Base-by-base conservation (phyloP, 2,888 invertebrate genomes). In the Trisateles emortualis region DNA sequence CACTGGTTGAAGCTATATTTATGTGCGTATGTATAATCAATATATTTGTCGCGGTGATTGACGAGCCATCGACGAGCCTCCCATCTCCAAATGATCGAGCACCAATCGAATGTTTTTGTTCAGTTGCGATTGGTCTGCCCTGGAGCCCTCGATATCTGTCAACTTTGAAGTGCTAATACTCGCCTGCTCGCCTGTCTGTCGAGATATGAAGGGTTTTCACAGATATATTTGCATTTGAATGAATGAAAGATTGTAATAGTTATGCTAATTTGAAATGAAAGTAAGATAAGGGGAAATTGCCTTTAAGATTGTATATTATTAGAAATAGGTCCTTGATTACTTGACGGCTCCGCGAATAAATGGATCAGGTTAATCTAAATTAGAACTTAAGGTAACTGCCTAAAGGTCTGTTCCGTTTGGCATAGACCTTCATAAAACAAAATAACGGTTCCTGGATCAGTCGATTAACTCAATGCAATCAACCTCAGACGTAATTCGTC, bases 1-100 rank as follows among this genome's bases (percentile, higher is more conserved):
- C 40, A 29, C 13, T 8, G 14, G 29, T 11, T 16, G 33, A 39
- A 50, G 32, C 45, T 35, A 61, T 66, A 61, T 66, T 56, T 32
- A 48, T 48, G 40, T 48, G 22, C 41, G 49, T 50, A 41, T 35
- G 45, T 44, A 55, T 50, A 63, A 67, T 66, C 67, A 70, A 68
- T 69, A 54, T 52, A 63, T 54, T 36, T 57, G 63, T 54, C 45
- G 38, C 38, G 41, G 43, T 66, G 70, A 70, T 70, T 63, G 57
- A 68, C 63, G 71, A 66, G 45, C 59, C 59, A 52, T 57, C 67
- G 51, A 39, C 49, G 48, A 56, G 47, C 63, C 41, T 50, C 47
- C 59, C 50, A 57, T 57, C 67, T 51, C 57, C 57, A 70, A 68
- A 68, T 68, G 70, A 68, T 66, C 54, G 59, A 63, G 67, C 48